Base-by-base conservation (phyloP, 2,113 vertebrate species). In the Gallinago undulata region DNA sequence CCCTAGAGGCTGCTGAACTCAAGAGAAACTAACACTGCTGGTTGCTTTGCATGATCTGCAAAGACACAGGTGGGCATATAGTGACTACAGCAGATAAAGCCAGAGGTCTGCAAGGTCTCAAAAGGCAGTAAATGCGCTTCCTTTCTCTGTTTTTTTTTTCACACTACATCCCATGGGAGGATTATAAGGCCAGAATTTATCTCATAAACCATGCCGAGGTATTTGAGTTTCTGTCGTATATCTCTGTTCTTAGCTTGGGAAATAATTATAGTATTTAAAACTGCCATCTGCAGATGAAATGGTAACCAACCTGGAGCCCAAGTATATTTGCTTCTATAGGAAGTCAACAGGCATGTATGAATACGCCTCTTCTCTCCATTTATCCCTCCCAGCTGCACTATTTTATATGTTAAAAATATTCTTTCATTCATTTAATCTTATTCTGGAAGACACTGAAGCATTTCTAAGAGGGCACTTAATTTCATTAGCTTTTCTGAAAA, bases 401-500 rank as follows among this genome's bases (percentile, higher is more conserved):
- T 88, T 92, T 77, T 67, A 37, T 75, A 33, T 64, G 39, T 70
- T 75, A 84, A 91, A 68, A 96, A 77, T 59, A 87, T 85, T 77
- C 33, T 77, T 79, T 78, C 67, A 84, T 93, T 89, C 82, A 63
- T 87, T 96, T 94, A 79, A 85, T 96, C 74, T 87, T 97, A 73
- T 94, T 87, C 88, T 89, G 87, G 67, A 95, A 96, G 84, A 81
- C 51, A 63, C 41, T 90, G 76, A 92, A 94, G 33, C 87, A 91
- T 96, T 97, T 97, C 78, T 93, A 88, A 87, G 66, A 91, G 48
- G 14, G 43, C 12, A 57, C 59, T 84, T 96, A 97, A 97, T 95
- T 94, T 96, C 87, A 97, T 97, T 96, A 96, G 39, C 68, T 84
- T 95, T 96, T 90, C 86, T 92, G 63, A 75, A 91, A 94, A 96